Percentiles rank a stretch among this genome's conserved stretches.
Evolutionary conservation across 2,888 invertebrate species (phyloP).

Genomic region (Cerceris ruficornis): DNA sequence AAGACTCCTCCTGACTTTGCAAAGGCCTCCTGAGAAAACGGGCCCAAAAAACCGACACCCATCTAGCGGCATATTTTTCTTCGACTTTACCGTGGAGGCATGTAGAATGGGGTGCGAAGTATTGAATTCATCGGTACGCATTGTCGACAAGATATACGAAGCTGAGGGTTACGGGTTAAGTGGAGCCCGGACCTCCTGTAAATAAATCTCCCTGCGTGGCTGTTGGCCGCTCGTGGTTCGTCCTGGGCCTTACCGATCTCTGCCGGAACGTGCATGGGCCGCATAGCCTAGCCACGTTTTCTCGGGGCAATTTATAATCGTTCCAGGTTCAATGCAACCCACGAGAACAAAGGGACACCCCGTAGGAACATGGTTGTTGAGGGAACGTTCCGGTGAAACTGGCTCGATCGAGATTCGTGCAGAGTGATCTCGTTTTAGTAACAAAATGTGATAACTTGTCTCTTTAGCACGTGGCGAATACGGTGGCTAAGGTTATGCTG

Average conservation of each 20-base stretch:
- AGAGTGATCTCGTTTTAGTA: background rate
- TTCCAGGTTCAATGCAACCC: conserved; percentile 72
- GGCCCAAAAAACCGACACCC: conserved; percentile 53
- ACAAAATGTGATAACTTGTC: too few relatives aligned
- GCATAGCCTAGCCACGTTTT: conserved; percentile 63
- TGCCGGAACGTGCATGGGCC: conserved; percentile 46
- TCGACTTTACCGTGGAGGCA: conserved; percentile 65
- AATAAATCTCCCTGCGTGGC: conserved; percentile 60
- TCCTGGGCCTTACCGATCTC: conserved; percentile 52
- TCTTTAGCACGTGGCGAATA: too few relatives aligned
- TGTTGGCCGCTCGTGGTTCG: conserved; percentile 40
- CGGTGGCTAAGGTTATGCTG: too few relatives aligned
- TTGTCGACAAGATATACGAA: conserved; percentile 78
- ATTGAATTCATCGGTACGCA: conserved; percentile 75
- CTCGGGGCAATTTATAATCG: conserved; percentile 75
- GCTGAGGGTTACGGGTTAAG: conserved; percentile 79
- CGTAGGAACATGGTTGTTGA: conserved; percentile 47
- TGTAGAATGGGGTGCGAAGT: conserved; percentile 47
- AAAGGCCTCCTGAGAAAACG: conserved; percentile 9
- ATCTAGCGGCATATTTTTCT: conserved; percentile 62
- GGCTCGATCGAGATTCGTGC: conserved; percentile 38
- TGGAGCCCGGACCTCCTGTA: conserved; percentile 70
- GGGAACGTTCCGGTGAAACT: conserved; percentile 14
- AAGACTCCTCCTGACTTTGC: background rate
- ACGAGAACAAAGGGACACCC: conserved; percentile 70